These are phyloP conservation scores for Notiomystis cincta DNA, from an alignment of 2,113 vertebrate genomes.

Conservation along the genomic window DNA sequence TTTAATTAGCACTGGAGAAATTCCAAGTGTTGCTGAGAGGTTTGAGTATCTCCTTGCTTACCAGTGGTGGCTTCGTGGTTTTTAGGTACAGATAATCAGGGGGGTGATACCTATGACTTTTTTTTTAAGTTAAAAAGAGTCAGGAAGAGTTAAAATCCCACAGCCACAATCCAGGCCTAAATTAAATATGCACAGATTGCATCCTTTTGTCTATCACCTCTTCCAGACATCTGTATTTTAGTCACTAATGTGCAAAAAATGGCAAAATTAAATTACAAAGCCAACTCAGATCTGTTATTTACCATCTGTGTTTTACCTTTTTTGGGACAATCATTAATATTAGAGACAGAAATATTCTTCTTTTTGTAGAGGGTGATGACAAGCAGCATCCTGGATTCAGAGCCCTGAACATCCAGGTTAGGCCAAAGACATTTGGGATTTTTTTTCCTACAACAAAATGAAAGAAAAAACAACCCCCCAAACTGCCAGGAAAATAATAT, in stretches of 20 bases:
- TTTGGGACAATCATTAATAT: not conserved
- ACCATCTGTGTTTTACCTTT: not conserved
- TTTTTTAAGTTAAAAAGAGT: not conserved
- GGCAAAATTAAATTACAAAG: not conserved
- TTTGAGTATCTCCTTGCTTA: not conserved
- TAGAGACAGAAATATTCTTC: not conserved
- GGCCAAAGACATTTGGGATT: not conserved
- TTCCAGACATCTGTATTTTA: not conserved
- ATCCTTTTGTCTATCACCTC: not conserved
- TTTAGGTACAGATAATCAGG: not conserved
- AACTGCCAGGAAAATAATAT: not conserved
- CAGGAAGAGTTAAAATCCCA: not conserved
- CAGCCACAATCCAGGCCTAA: not conserved
- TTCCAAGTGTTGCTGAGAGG: not conserved
- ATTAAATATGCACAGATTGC: not conserved
- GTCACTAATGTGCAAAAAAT: not conserved
- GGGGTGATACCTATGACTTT: not conserved
- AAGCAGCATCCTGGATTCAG: not conserved
- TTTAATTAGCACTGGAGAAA: not conserved
- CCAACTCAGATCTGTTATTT: not conserved
- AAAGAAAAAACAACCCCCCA: not conserved
- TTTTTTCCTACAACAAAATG: not conserved
- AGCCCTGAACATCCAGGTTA: not conserved
- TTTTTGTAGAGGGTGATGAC: not conserved
- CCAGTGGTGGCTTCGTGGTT: not conserved